These are phyloP conservation scores for Lasiurus borealis DNA, from an alignment of 2,113 vertebrate species.

Conservation along the genomic window DNA sequence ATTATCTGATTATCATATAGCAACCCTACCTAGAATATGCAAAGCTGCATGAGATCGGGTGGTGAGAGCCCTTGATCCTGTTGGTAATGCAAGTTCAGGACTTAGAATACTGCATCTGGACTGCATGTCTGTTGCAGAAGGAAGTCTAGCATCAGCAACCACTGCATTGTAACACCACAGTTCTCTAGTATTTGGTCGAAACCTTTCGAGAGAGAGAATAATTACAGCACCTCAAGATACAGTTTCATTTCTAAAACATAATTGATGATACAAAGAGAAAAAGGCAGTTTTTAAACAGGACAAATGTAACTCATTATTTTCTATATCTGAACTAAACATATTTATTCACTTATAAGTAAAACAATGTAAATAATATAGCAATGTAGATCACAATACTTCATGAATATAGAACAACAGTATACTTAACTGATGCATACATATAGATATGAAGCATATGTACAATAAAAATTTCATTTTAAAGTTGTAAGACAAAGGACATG, in stretches of 20 bases:
- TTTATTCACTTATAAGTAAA: not conserved
- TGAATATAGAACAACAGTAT: not conserved
- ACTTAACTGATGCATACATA: slow-evolving; percentile 2
- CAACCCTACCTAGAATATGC: slow-evolving; percentile 92
- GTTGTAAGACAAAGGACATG: not conserved
- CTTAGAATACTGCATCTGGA: slow-evolving; percentile 96
- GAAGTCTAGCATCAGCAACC: slow-evolving; percentile 96
- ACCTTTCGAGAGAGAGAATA: slow-evolving; percentile 87
- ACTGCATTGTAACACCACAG: slow-evolving; percentile 99
- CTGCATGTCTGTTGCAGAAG: slow-evolving; percentile 94
- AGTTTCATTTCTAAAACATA: not conserved
- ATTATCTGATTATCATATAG: not conserved
- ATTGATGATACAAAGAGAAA: not conserved
- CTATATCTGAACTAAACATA: not conserved
- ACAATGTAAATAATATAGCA: slow-evolving; percentile 16
- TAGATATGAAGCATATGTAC: not conserved
- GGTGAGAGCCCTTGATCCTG: slow-evolving; percentile 95
- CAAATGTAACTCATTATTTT: not conserved
- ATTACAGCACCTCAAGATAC: slow-evolving; percentile 1
- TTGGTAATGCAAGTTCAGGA: slow-evolving; percentile 96
- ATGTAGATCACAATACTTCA: not conserved
- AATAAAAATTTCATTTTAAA: not conserved
- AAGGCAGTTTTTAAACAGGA: not conserved
- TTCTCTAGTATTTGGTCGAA: slow-evolving; percentile 93
- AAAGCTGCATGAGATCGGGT: slow-evolving; percentile 98